These are phyloP conservation scores for Leptopilina drosophilae DNA, from an alignment of 2,888 invertebrate genomes.

Conservation along the genomic window DNA sequence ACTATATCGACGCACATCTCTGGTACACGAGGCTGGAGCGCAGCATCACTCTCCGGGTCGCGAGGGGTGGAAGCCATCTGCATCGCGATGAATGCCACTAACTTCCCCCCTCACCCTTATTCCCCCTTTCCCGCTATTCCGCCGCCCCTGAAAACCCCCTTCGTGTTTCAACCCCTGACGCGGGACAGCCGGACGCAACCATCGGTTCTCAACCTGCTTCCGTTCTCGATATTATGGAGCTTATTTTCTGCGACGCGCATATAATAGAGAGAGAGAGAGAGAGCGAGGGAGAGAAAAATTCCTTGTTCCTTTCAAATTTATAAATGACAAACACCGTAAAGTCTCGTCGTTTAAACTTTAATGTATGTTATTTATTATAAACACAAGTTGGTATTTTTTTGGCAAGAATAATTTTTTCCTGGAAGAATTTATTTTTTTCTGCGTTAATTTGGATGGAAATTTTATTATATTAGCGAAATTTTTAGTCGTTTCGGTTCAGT, in stretches of 20 bases:
- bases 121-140: constrained; percentile 44
- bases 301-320: neutral
- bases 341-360: too few species aligned
- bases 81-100: constrained; percentile 75
- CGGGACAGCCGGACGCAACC: constrained; percentile 70
- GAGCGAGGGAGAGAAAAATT: neutral
- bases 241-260: constrained; percentile 18
- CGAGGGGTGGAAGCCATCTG: constrained; percentile 76
- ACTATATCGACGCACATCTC: constrained; percentile 40
- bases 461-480: too few species aligned
- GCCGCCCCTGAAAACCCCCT: constrained; percentile 69
- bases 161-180: constrained; percentile 70
- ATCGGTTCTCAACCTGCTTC: constrained; percentile 71
- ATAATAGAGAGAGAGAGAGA: neutral
- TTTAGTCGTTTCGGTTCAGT: too few species aligned
- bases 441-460: too few species aligned
- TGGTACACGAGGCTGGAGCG: constrained; percentile 49
- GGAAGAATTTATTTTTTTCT: too few species aligned
- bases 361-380: too few species aligned
- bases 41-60: constrained; percentile 57
- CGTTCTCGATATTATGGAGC: constrained; percentile 47
- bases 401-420: too few species aligned
- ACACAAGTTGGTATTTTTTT: too few species aligned
- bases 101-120: constrained; percentile 62
- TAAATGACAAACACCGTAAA: constrained; percentile 2